Evolutionary conservation across 2,888 invertebrate species (phyloP).

Genomic region (Mimas tiliae): DNA sequence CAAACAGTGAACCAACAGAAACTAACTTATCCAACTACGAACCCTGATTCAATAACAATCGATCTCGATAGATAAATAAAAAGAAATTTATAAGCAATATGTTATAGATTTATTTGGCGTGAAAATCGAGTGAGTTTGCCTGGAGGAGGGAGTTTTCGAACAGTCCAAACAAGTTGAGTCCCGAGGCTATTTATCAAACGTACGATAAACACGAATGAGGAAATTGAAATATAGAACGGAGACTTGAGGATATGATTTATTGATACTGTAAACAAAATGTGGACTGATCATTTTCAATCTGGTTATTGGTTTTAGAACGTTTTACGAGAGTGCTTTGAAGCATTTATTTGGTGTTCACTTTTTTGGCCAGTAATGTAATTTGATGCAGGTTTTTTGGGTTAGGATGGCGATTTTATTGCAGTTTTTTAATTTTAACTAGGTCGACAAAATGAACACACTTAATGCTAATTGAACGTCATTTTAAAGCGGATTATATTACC

Average conservation of each 20-base stretch:
- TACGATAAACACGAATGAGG: conserved; percentile 79
- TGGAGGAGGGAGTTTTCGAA: conserved; percentile 61
- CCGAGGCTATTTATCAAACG: conserved; percentile 80
- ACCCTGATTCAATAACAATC: conserved; percentile 59
- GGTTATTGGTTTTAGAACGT: conserved; percentile 71
- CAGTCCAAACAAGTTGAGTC: conserved; percentile 70
- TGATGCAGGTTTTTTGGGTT: not conserved
- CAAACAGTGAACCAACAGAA: conserved; percentile 53
- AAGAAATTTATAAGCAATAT: conserved; percentile 71
- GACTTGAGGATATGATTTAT: conserved; percentile 78
- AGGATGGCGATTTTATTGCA: too few relatives aligned
- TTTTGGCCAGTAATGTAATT: conserved; percentile 3
- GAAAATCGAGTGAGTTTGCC: conserved; percentile 65
- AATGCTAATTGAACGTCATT: too few relatives aligned
- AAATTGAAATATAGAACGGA: conserved; percentile 81
- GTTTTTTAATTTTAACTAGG: too few relatives aligned
- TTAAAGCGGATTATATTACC: too few relatives aligned
- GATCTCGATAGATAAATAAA: conserved; percentile 66
- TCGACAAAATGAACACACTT: too few relatives aligned
- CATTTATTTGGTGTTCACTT: not conserved
- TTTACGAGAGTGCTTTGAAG: conserved; percentile 45
- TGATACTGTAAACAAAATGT: conserved; percentile 80
- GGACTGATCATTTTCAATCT: conserved; percentile 79
- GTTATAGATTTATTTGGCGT: conserved; percentile 77
- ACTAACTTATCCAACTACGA: conserved; percentile 54